Percentiles rank a stretch among this genome's conserved stretches.
These are phyloP conservation scores for Cheilosia soror DNA, from an alignment of 2,888 invertebrate species.

Conservation along the genomic window DNA sequence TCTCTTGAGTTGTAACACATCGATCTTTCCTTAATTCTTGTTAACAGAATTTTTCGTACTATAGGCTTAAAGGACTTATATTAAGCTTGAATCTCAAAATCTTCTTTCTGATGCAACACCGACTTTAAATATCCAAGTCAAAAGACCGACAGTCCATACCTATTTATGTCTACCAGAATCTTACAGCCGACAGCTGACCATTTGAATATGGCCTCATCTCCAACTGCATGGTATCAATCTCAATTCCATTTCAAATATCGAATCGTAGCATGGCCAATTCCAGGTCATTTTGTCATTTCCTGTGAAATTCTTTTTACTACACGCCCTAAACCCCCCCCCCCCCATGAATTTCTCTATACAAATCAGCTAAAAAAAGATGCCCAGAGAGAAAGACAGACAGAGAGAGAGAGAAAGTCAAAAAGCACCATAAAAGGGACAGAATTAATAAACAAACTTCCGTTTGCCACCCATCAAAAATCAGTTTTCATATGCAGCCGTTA, in stretches of 20 bases:
- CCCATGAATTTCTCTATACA: not conserved
- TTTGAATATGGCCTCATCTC: too few relatives aligned
- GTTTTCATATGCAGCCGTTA: constrained; percentile 29
- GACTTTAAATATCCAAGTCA: too few relatives aligned
- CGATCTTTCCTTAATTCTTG: too few relatives aligned
- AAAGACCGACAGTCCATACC: too few relatives aligned
- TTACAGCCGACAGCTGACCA: too few relatives aligned
- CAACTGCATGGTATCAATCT: not conserved
- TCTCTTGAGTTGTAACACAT: too few relatives aligned
- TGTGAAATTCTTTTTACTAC: not conserved
- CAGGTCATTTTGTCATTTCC: constrained; percentile 15
- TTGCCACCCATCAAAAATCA: constrained; percentile 47
- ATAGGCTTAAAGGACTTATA: too few relatives aligned
- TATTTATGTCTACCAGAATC: too few relatives aligned
- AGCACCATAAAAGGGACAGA: constrained; percentile 36
- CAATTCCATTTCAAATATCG: not conserved
- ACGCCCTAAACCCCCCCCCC: not conserved
- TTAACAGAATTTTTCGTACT: too few relatives aligned
- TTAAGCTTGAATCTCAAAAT: too few relatives aligned
- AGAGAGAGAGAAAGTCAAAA: not conserved
- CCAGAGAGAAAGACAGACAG: not conserved
- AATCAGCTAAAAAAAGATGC: constrained; percentile 6
- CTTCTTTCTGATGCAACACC: too few relatives aligned
- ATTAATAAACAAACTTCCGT: constrained; percentile 53
- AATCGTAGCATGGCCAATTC: not conserved